These are phyloP conservation scores for Ophraella communa DNA, from an alignment of 2,888 invertebrate species.

Conservation along the genomic window DNA sequence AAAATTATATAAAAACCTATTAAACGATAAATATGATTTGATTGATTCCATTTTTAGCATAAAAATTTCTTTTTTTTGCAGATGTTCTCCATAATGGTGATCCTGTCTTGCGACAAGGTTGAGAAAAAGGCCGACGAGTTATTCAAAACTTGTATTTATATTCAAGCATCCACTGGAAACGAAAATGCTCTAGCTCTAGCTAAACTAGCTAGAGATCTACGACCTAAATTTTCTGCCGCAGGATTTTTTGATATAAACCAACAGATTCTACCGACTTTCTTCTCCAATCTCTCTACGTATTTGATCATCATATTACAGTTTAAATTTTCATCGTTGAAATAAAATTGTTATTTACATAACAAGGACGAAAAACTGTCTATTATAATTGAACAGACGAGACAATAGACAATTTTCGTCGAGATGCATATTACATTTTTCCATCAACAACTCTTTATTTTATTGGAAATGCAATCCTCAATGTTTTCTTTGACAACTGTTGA, in stretches of 20 bases:
- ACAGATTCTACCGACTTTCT: constrained; percentile 10
- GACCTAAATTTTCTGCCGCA: constrained; percentile 19
- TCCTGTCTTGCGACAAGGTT: constrained; percentile 19
- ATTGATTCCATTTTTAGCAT: background rate
- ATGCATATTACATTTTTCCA: too few relatives aligned
- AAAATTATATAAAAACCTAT: background rate
- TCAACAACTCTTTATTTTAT: too few relatives aligned
- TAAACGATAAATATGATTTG: background rate
- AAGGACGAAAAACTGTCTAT: too few relatives aligned
- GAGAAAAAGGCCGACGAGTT: constrained; percentile 10
- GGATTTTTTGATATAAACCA: constrained; percentile 24
- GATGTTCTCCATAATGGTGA: constrained; percentile 9
- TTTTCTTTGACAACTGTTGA: too few relatives aligned
- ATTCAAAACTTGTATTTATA: constrained; percentile 17
- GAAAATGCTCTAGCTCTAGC: constrained; percentile 8
- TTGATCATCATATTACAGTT: constrained; percentile 21
- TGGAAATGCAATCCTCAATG: too few relatives aligned
- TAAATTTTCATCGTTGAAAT: constrained; percentile 14
- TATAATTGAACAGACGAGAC: too few relatives aligned
- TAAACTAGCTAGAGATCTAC: constrained; percentile 7
- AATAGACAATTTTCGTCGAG: too few relatives aligned
- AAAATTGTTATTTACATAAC: too few relatives aligned
- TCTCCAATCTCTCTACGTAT: constrained; percentile 23
- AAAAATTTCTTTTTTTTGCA: background rate
- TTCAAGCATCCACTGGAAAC: constrained; percentile 12